Conservation (phyloP, 1,140 invertebrate species). For the Calliphora vicina region DNA sequence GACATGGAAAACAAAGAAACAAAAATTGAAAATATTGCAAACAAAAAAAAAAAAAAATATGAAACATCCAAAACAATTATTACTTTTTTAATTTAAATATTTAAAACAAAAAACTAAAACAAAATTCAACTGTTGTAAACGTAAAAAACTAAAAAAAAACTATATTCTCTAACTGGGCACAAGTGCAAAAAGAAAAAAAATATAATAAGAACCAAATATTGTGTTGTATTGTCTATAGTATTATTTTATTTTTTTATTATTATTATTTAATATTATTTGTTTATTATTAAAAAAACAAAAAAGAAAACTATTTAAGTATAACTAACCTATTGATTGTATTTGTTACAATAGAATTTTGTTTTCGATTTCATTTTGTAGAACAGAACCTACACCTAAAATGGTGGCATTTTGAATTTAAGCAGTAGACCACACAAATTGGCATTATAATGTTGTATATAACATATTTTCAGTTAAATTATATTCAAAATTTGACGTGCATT, state of each 20-base stretch:
- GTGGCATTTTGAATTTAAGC: too few species aligned
- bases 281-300: neutral
- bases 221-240: conserved; percentile 19
- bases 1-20: neutral
- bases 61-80: neutral
- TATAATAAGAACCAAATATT: conserved; percentile 17
- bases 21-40: neutral
- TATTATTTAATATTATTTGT: conserved; percentile 1
- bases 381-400: neutral
- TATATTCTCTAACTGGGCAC: conserved; percentile 6
- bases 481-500: too few species aligned
- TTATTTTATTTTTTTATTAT: neutral
- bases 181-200: conserved; percentile 17
- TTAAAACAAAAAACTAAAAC: neutral
- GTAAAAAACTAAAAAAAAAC: neutral
- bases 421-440: too few species aligned
- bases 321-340: neutral
- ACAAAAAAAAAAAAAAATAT: neutral
- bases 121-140: neutral
- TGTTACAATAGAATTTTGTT: neutral
- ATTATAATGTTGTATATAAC: too few species aligned
- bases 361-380: neutral
- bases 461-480: too few species aligned
- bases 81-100: conserved; percentile 13
- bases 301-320: neutral